Conservation (phyloP, 2,797 vertebrate species). For the Saxicola maurus region DNA sequence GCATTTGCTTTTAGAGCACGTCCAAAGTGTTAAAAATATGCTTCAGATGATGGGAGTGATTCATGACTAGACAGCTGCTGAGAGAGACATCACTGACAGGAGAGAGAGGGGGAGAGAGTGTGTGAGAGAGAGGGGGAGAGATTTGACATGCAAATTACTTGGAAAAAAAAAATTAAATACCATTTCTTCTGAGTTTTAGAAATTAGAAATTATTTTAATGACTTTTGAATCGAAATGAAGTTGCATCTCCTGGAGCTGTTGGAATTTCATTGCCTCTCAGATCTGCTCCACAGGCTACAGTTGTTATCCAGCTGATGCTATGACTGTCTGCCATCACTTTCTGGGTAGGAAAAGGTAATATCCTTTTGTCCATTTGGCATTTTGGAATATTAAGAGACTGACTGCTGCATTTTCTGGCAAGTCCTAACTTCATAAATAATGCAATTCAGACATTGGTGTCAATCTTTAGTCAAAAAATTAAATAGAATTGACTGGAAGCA, state of each 20-base stretch:
- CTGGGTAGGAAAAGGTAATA: not conserved
- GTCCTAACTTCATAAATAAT: not conserved
- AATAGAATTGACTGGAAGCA: not conserved
- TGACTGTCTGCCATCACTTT: not conserved
- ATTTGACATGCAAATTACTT: conserved; percentile 47
- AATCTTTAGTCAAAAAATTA: not conserved
- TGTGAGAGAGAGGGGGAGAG: not conserved
- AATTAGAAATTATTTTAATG: conserved; percentile 29
- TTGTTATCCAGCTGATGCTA: not conserved
- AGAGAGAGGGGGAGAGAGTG: not conserved
- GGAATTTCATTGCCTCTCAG: not conserved
- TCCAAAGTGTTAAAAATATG: conserved; percentile 59
- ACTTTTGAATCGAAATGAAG: conserved; percentile 15
- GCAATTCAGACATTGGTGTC: not conserved
- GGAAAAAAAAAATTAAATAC: conserved; percentile 36
- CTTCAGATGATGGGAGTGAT: conserved; percentile 50
- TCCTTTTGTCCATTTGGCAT: not conserved
- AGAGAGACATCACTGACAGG: conserved; percentile 53
- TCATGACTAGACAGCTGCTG: conserved; percentile 58
- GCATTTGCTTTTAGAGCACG: conserved; percentile 55
- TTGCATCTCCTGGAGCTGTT: not conserved
- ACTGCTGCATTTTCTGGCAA: not conserved
- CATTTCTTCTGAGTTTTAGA: conserved; percentile 13
- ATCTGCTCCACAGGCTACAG: not conserved
- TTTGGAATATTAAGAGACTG: not conserved